Evolutionary conservation across 2,113 vertebrate species (phyloP).

Genomic region (Solea solea): DNA sequence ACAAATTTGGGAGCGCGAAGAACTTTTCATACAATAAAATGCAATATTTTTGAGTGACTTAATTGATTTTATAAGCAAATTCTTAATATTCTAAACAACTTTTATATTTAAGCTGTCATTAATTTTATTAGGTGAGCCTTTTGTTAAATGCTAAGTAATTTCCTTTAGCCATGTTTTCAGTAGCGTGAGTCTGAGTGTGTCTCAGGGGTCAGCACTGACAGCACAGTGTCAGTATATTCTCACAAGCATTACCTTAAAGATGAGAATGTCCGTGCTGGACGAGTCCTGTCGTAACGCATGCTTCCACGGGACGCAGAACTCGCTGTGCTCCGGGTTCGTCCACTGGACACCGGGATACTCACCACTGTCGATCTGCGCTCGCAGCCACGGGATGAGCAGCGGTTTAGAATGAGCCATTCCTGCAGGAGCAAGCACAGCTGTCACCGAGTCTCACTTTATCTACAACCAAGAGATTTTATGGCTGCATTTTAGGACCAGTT

Average conservation of each 20-base stretch:
- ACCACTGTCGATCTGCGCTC: constrained; percentile 75
- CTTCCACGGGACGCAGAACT: constrained; percentile 90
- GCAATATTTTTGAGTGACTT: too few species aligned
- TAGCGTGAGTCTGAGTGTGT: too few species aligned
- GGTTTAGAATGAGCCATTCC: constrained; percentile 83
- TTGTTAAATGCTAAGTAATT: too few species aligned
- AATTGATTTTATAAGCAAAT: too few species aligned
- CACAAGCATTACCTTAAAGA: constrained; percentile 82
- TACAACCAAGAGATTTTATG: neutral
- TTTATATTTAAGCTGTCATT: too few species aligned
- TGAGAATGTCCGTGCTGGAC: constrained; percentile 77
- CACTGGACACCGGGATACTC: constrained; percentile 84
- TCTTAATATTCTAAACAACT: too few species aligned
- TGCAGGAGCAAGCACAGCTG: neutral
- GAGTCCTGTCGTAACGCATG: constrained; percentile 86
- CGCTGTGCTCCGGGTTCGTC: constrained; percentile 72
- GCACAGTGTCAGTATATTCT: neutral
- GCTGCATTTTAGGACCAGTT: too few species aligned
- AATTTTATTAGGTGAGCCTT: too few species aligned
- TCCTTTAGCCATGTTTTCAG: too few species aligned
- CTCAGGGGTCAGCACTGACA: too few species aligned
- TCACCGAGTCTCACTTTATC: neutral
- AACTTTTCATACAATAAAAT: too few species aligned
- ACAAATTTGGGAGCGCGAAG: too few species aligned
- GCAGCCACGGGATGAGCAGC: constrained; percentile 86